Evolutionary conservation across 2,113 vertebrate genomes (phyloP), one percentile per base, ranked within the genome.

Genomic region (Urocolius indicus): DNA sequence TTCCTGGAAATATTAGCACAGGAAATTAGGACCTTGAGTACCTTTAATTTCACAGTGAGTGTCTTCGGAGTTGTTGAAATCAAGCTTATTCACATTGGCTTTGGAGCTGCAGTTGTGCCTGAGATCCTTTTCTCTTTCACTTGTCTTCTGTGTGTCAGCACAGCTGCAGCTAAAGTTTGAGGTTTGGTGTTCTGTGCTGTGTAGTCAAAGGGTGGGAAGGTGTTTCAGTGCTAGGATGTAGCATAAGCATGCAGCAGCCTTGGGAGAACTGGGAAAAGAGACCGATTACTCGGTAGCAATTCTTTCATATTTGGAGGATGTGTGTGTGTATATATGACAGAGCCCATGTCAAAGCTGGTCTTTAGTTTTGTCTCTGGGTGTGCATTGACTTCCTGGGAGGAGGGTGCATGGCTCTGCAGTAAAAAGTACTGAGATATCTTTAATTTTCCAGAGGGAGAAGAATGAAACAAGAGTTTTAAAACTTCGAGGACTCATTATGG

Each of bases 401-500:
- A 66, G 16, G 5, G 0, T 51, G 30, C 13, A 11, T 34, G 34
- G 61, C n/a, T 84, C 11, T 73, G 51, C 49, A 24, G 11, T 36
- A 38, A 6, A 57, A 86, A 45, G 15, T 7, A 4, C 54, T 34
- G 52, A 49, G 34, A 24, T 51, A 72, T 38, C 34, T 57, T 62
- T 32, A 11, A 34, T 79, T 74, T 93, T 73, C 10, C 32, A 49
- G 76, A 23, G 16, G 22, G 76, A 23, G 18, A 30, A 9, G 76
- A 48, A 97, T 97, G 97, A 82, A 72, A n/a, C 54, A 20, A 38
- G 59, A 82, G n/a, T 80, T 91, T 74, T 97, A 88, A 86, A 86
- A 90, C 15, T 84, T 78, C 52, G 69, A 36, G 18, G 5, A 84
- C 67, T 92, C 30, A 94, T 80, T 43, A 99, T 99, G 99, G 98